phyloP scores from a whole-genome alignment of 2,888 invertebrate genomes.

The Boloria selene region DNA sequence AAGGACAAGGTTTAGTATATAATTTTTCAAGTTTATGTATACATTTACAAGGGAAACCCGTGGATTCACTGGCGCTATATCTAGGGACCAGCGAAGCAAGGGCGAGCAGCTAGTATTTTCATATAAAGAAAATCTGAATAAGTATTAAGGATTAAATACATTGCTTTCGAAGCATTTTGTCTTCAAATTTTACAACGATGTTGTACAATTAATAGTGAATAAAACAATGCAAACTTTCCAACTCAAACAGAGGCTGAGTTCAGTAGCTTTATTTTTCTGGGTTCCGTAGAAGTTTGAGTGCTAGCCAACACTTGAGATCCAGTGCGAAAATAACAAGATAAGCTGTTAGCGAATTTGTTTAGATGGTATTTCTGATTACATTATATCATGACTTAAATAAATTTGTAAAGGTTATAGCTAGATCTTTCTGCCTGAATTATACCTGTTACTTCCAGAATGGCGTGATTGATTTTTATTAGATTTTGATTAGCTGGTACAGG shows the following conservation, averaged over 20 bases:
- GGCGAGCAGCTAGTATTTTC: no score
- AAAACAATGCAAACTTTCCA: constrained; percentile 18
- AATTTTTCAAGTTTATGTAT: no score
- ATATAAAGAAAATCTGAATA: not conserved
- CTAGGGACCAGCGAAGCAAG: no score
- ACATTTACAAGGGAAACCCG: no score
- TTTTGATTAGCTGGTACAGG: no score
- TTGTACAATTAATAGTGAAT: constrained; percentile 31
- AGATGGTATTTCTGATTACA: not conserved
- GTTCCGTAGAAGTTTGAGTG: constrained; percentile 29
- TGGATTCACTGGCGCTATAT: no score
- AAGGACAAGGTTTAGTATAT: no score
- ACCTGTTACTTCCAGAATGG: no score
- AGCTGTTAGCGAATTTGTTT: not conserved
- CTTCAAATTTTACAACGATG: not conserved
- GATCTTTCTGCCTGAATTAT: no score
- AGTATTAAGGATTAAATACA: not conserved
- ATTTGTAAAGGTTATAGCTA: not conserved
- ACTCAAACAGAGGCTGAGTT: constrained; percentile 28
- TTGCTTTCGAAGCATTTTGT: not conserved
- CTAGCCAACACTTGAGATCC: constrained; percentile 32
- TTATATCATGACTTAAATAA: not conserved
- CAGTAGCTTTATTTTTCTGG: constrained; percentile 30
- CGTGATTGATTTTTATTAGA: no score
- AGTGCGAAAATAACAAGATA: constrained; percentile 22